Evolutionary conservation across 2,797 vertebrate genomes (phyloP), one percentile per base, ranked within the genome.

Genomic region (Lithobates pipiens): DNA sequence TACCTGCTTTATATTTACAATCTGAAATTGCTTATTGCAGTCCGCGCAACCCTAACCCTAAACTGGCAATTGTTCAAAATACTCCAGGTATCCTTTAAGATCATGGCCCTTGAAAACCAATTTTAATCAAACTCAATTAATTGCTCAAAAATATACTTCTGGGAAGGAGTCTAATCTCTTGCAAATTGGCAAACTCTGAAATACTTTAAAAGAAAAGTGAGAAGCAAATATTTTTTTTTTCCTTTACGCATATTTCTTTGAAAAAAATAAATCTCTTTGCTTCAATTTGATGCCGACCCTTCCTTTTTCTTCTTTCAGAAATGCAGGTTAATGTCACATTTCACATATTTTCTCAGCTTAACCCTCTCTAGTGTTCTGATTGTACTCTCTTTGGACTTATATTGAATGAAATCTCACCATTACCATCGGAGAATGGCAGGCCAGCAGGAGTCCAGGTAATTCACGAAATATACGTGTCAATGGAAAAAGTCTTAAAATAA

Each of bases 401-500:
- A 80, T 83, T 78, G 76, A 87, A 83, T 68, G 70, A 83, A 87
- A 83, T 83, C 57, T 83, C 71, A 80, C 81, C 57, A 79, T 75
- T 83, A 25, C 80, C 61, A 80, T 75, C 36, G 63, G 63, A 54
- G 76, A 68, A 83, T 77, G 75, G 76, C 39, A 69, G 46, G 46
- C 25, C 84, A 70, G 0, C 80, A 75, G 85, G 76, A 8, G 83
- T 15, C 74, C 67, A 68, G 77, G 69, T 84, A 72, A 77, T 80
- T 89, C 80, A 46, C 75, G 84, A 77, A 85, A 82, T 92, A 89
- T 86, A 89, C 95, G 95, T 95, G 95, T 93, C 95, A 89, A 89
- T 92, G 95, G 95, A 95, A 94, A 61, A 89, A 93, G 93, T 95
- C 91, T 94, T 95, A 93, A 87, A 87, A 87, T 87, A 87, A 87